Conservation (phyloP, 2,797 vertebrate species). For the Vultur gryphus region DNA sequence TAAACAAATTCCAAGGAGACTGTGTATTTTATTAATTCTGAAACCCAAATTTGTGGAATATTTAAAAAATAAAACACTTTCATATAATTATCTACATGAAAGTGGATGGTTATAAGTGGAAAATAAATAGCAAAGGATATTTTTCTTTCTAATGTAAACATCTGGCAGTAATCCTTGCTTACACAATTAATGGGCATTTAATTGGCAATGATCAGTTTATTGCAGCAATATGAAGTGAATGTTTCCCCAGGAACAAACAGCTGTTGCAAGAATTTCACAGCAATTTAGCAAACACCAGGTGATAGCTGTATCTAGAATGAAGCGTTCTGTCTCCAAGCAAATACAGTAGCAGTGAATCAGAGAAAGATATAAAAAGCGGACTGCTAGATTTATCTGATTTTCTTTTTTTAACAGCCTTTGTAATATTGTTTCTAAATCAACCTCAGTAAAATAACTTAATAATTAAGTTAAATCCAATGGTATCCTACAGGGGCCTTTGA, state of each 20-base stretch:
- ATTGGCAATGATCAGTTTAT: conserved; percentile 98
- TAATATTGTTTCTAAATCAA: conserved; percentile 16
- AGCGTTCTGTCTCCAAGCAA: conserved; percentile 60
- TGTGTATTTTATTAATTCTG: conserved; percentile 45
- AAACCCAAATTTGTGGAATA: conserved; percentile 32
- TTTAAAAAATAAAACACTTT: conserved; percentile 40
- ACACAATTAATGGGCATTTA: conserved; percentile 98
- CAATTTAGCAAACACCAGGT: conserved; percentile 82
- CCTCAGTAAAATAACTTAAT: not conserved
- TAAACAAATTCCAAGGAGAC: not conserved
- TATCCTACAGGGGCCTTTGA: not conserved
- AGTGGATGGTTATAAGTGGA: conserved; percentile 73
- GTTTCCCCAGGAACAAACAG: conserved; percentile 92
- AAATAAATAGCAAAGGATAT: conserved; percentile 84
- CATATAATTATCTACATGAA: conserved; percentile 60
- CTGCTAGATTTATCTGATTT: not conserved
- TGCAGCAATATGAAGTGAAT: conserved; percentile 89
- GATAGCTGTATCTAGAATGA: conserved; percentile 79
- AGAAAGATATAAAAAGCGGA: not conserved
- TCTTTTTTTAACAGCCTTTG: not conserved
- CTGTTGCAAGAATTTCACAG: conserved; percentile 89
- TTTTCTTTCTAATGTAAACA: conserved; percentile 94
- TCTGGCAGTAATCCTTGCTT: conserved; percentile 94
- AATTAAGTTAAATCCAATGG: not conserved
- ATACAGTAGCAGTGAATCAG: not conserved